A percentile compares a stretch with the other conserved stretches of the same genome.
Evolutionary conservation across 1,140 invertebrate species (phyloP).

Genomic region (Ctenoplectra terminalis): DNA sequence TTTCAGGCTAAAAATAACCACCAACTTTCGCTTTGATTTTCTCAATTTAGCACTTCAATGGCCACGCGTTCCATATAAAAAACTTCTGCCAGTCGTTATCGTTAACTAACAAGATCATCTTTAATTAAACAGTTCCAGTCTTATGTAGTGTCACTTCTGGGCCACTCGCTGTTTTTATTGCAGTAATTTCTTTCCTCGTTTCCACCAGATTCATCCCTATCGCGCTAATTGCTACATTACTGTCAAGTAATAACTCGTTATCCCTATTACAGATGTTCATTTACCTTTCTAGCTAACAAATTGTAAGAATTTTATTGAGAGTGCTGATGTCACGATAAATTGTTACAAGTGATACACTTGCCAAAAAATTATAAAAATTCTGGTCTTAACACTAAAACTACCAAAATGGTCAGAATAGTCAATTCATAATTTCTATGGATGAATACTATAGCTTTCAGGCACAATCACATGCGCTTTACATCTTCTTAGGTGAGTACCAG

Average conservation of each 20-base stretch:
- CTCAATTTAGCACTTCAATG: background rate
- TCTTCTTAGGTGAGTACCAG: no score
- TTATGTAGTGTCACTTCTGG: no score
- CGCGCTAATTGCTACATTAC: background rate
- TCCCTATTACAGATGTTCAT: background rate
- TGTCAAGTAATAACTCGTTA: constrained; percentile 2
- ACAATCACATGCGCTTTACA: no score
- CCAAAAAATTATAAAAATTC: no score
- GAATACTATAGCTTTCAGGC: no score
- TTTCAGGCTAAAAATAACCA: background rate
- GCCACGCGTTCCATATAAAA: background rate
- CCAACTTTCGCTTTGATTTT: background rate
- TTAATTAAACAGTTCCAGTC: background rate
- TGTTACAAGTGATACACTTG: background rate
- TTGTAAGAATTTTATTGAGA: background rate
- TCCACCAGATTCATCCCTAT: background rate
- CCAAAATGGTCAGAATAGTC: no score
- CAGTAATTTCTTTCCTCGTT: constrained; percentile 1
- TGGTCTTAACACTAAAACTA: no score
- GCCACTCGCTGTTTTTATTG: background rate
- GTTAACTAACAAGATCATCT: constrained; percentile 1
- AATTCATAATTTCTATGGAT: no score
- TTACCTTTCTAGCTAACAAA: background rate
- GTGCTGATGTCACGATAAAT: background rate
- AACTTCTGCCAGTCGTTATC: background rate